Base-by-base conservation (phyloP, 2,888 invertebrate species). In the Cyaniris semiargus region DNA sequence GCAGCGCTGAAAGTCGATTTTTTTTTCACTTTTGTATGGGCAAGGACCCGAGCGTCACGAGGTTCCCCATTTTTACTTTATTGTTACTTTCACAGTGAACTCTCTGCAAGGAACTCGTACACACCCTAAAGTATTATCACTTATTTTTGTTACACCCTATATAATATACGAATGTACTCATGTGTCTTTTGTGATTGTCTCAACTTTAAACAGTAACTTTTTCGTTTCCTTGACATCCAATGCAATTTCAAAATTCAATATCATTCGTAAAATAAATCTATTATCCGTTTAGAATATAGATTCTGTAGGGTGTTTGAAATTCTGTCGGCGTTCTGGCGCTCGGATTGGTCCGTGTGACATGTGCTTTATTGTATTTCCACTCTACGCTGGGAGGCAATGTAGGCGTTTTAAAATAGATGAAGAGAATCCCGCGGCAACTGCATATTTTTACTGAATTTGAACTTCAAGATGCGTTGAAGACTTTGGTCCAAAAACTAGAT, bases 331-430 rank as follows among this genome's bases (percentile, higher is more conserved):
- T 79, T 77, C 81, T 48, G 79, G 81, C 82, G 81, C 80, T 82
- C 81, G 83, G 84, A 82, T 83, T 83, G 83, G 82, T 81, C 81
- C 79, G 78, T 79, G 83, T 83, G 86, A 85, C 86, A 85, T 84
- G 86, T 84, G 83, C 86, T 87, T 82, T 87, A 87, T 87, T 88
- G 87, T 87, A 86, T 88, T 87, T 84, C 82, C 83, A 83, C 81
- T 83, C 78, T 78, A 31, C 27, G 27, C 66, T 27, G 15, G 27
- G 66, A 66, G 66, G 23, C 13, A 23, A 23, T 23, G 60, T 10
- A 10, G 13, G 23, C 10, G 10, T 60, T 60, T 23, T 4, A 53
- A 53, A 53, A 53, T 53, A 53, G 53, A 53, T 18, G 18, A 15
- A 53, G 53, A 53, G 7, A 34, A 53, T 53, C 18, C 6, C 1